Evolutionary conservation across 2,113 vertebrate genomes (phyloP), one percentile per base, ranked within the genome.

Genomic region (Spea bombifrons): DNA sequence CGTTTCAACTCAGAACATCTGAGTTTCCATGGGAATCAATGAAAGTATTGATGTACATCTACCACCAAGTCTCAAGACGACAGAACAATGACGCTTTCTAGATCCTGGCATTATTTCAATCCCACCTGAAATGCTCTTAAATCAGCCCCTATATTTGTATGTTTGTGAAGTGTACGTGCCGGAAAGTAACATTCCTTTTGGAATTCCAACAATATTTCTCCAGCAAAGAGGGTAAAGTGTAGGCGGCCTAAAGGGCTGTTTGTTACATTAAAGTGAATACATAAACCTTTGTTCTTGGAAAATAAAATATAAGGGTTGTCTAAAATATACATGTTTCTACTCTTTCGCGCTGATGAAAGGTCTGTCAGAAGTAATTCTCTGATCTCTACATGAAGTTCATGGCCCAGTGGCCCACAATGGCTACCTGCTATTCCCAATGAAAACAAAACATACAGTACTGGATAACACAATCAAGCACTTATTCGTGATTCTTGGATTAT

Each of bases 21-120:
- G 55, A 78, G 48, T 78, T 78, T 78, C 61, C 69, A 78, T 66
- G 66, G 5, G 59, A 66, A 78, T 72, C 76, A 72, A 72, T 72
- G 61, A n/a, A n/a, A 71, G 66, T 71, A 70, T 70, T 77, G 66
- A 72, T 30, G 57, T 43, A 48, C 8, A 70, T 78, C 66, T 71
- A 44, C 8, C 44, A 43, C 65, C 45, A 44, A 17, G 48, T 44
- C 47, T 17, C 61, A 65, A 65, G 55, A 65, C 30, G 30, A 30
- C 47, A 78, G n/a, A 72, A 72, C 61, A 78, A 78, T 72, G 65
- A 72, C 49, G 49, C 48, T 48, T 46, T 72, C 59, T 64, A 78
- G 30, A 45, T 72, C 61, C 76, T 78, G 44, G 57, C 52, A 64
- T 17, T 78, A 48, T 72, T 30, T 72, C 71, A 72, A 72, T 68